Conservation (phyloP, 2,888 invertebrate species). For the Malthinus flaveolus region DNA sequence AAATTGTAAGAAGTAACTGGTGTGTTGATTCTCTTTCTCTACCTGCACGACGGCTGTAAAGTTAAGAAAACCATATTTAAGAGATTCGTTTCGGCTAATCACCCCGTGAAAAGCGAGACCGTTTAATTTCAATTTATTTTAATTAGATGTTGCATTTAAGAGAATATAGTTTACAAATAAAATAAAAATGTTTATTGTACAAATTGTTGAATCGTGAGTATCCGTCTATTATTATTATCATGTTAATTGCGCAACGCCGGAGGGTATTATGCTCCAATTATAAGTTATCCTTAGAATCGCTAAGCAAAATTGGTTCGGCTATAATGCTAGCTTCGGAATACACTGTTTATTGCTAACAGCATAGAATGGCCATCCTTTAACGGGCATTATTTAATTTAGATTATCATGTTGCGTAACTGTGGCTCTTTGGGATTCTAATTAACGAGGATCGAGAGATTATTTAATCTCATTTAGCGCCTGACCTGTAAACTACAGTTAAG, state of each 20-base stretch:
- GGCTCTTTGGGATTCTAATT: slow-evolving; percentile 47
- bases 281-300: slow-evolving; percentile 21
- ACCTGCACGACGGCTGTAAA: no score
- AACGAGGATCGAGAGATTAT: slow-evolving; percentile 49
- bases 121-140: no score
- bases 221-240: slow-evolving; percentile 4
- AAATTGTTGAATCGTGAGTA: background rate
- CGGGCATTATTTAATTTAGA: slow-evolving; percentile 51
- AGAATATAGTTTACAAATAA: no score
- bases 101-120: no score
- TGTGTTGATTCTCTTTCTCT: no score
- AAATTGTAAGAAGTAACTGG: no score
- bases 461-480: slow-evolving; percentile 51
- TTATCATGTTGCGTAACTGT: slow-evolving; percentile 44
- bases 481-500: slow-evolving; percentile 46
- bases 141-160: no score
- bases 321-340: slow-evolving; percentile 22
- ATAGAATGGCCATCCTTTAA: slow-evolving; percentile 36
- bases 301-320: slow-evolving; percentile 23
- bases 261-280: slow-evolving; percentile 22
- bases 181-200: no score
- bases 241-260: slow-evolving; percentile 21
- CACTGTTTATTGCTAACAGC: slow-evolving; percentile 26
- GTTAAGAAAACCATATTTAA: no score
- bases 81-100: no score